These are phyloP conservation scores for Notarius quadriscutis DNA, from an alignment of 2,113 vertebrate genomes.

Conservation along the genomic window DNA sequence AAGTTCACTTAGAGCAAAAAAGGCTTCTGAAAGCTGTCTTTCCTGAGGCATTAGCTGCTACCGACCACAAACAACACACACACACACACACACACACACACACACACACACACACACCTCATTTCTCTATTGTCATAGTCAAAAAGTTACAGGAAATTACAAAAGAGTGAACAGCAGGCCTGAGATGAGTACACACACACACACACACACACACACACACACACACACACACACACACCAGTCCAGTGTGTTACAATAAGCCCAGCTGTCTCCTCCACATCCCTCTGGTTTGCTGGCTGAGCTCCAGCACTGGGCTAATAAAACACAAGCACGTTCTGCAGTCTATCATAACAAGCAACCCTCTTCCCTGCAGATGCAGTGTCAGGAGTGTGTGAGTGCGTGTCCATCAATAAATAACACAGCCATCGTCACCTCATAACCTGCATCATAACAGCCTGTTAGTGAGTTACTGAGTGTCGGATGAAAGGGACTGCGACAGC, in stretches of 20 bases:
- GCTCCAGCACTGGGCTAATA: constrained; percentile 35
- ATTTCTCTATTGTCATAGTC: constrained; percentile 24
- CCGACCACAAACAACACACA: constrained; percentile 21
- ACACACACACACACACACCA: constrained; percentile 39
- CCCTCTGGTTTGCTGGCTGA: constrained; percentile 17
- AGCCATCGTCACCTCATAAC: constrained; percentile 33
- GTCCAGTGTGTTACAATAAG: background rate
- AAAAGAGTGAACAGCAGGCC: constrained; percentile 8
- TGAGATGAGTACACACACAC: constrained; percentile 16
- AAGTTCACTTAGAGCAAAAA: background rate
- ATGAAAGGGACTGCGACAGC: background rate
- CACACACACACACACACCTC: constrained; percentile 18
- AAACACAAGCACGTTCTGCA: constrained; percentile 36
- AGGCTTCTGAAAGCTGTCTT: constrained; percentile 10
- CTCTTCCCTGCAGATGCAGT: background rate
- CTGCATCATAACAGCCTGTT: constrained; percentile 31
- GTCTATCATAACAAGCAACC: constrained; percentile 22
- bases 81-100: constrained; percentile 32
- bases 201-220: constrained; percentile 14
- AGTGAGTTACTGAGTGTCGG: background rate
- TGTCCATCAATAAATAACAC: constrained; percentile 39
- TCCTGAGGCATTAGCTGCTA: constrained; percentile 40
- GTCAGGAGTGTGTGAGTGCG: constrained; percentile 24
- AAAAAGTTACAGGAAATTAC: constrained; percentile 14
- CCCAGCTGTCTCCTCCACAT: background rate